Evolutionary conservation across 2,888 invertebrate species (phyloP).

Genomic region (Xestia xanthographa): DNA sequence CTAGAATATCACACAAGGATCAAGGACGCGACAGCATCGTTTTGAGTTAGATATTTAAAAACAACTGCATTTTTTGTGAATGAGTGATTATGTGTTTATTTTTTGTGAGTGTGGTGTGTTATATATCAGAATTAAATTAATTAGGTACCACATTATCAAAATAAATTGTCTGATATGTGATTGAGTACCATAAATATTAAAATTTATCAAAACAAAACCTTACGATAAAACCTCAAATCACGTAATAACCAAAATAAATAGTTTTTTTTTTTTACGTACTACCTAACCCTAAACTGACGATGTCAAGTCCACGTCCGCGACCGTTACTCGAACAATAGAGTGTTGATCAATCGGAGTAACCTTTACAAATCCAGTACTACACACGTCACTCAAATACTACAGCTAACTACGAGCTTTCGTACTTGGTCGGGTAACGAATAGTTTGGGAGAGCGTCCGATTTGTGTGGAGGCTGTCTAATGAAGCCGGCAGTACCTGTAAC

Average conservation of each 20-base stretch:
- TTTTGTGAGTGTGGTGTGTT: too few species aligned
- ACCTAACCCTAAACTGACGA: slow-evolving; percentile 53
- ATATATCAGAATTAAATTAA: neutral
- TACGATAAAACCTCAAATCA: neutral
- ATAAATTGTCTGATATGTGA: neutral
- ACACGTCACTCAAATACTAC: slow-evolving; percentile 7
- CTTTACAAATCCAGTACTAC: slow-evolving; percentile 33
- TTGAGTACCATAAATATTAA: neutral
- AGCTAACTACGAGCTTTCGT: slow-evolving; percentile 23
- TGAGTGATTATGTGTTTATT: too few species aligned
- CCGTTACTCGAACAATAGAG: slow-evolving; percentile 61
- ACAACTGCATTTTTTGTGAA: neutral
- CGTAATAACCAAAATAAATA: too few species aligned
- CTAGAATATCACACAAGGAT: neutral
- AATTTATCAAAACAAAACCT: neutral
- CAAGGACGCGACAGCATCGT: neutral
- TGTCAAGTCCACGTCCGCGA: slow-evolving; percentile 44
- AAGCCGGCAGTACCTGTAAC: slow-evolving; percentile 69
- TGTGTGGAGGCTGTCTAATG: slow-evolving; percentile 37
- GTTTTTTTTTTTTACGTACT: too few species aligned
- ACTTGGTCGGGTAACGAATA: slow-evolving; percentile 49
- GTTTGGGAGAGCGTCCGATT: slow-evolving; percentile 46
- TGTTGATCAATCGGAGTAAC: slow-evolving; percentile 60
- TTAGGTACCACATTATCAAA: neutral
- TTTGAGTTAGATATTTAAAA: neutral